Conservation (phyloP, 2,113 vertebrate genomes). For the Grantiella picta region DNA sequence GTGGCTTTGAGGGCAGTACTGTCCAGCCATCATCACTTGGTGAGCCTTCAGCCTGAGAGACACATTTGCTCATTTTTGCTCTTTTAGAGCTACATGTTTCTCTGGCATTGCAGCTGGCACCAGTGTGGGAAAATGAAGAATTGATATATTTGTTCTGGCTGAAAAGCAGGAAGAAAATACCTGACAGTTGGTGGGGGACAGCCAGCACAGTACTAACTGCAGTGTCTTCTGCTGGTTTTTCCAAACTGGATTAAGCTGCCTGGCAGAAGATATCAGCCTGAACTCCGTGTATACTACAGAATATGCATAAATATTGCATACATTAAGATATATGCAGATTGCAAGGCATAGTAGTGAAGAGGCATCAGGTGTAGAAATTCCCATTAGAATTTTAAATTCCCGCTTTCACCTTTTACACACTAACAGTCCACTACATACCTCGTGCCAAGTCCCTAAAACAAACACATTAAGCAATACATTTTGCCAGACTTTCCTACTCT, state of each 20-base stretch:
- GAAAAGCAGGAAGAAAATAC: background rate
- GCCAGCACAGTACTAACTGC: background rate
- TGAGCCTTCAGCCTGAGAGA: background rate
- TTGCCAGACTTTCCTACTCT: background rate
- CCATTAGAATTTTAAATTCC: background rate
- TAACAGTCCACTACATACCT: background rate
- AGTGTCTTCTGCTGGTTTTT: background rate
- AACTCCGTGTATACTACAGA: background rate
- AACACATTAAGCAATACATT: background rate
- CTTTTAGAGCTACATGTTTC: background rate
- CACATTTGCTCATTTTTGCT: background rate
- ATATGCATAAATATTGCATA: background rate
- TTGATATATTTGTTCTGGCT: background rate
- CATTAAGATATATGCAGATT: background rate
- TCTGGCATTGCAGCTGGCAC: background rate
- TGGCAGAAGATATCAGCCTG: background rate
- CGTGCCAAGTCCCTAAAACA: background rate
- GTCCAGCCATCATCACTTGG: background rate
- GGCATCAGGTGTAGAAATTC: background rate
- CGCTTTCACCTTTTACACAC: background rate
- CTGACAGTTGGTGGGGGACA: background rate
- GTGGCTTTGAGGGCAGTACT: background rate
- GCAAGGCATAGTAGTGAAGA: background rate
- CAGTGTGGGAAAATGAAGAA: background rate
- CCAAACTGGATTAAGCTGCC: background rate